Percentiles rank a stretch among this genome's conserved stretches.
phyloP scores from a whole-genome alignment of 2,797 vertebrate genomes.

The Typhlichthys eigenmanni region DNA sequence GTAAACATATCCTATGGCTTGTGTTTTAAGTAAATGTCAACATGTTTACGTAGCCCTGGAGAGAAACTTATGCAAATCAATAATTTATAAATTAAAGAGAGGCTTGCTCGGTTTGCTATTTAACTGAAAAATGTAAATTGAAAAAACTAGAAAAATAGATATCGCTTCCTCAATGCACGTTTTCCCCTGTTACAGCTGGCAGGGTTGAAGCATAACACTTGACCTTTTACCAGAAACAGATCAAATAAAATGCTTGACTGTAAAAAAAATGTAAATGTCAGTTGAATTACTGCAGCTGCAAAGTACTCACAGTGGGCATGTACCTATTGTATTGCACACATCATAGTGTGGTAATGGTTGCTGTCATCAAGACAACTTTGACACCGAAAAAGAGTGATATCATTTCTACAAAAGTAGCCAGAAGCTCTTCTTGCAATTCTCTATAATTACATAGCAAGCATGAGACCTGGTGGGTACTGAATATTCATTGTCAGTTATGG shows the following conservation, averaged over 20 bases:
- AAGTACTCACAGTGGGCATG: too few relatives aligned
- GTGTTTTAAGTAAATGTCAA: not conserved
- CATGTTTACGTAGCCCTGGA: not conserved
- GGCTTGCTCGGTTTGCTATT: not conserved
- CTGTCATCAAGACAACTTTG: too few relatives aligned
- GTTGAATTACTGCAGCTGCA: not conserved
- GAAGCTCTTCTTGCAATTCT: too few relatives aligned
- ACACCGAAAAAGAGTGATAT: too few relatives aligned
- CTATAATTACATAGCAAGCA: too few relatives aligned
- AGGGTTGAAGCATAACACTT: not conserved
- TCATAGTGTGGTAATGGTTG: too few relatives aligned
- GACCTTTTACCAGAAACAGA: not conserved
- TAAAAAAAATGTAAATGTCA: not conserved
- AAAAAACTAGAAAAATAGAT: not conserved
- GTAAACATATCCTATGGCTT: not conserved
- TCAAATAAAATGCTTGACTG: slow-evolving; percentile 3
- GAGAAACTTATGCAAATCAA: not conserved
- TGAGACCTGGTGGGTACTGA: too few relatives aligned
- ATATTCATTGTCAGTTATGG: too few relatives aligned
- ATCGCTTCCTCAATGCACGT: slow-evolving; percentile 9
- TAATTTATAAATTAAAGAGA: not conserved
- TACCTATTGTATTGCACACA: too few relatives aligned
- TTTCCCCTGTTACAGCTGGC: not conserved
- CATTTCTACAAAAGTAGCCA: too few relatives aligned
- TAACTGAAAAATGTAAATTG: not conserved